A percentile compares a stretch with the other conserved stretches of the same genome.
These are phyloP conservation scores for Cairina moschata DNA, from an alignment of 2,113 vertebrate genomes.

Conservation along the genomic window DNA sequence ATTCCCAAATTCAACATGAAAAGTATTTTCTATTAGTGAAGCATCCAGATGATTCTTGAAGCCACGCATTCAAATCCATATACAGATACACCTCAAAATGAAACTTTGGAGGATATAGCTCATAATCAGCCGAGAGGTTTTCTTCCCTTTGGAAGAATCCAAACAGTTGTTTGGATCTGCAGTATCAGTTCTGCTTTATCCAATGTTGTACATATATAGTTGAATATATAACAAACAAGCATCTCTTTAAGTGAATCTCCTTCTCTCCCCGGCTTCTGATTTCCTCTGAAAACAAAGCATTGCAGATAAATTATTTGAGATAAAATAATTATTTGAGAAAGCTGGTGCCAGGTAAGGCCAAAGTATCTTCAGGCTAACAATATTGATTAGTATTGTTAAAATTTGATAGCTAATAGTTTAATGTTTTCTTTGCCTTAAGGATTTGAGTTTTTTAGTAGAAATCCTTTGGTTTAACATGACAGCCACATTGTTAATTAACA, in stretches of 20 bases:
- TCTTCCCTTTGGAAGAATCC: constrained; percentile 36
- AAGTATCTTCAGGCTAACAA: constrained; percentile 25
- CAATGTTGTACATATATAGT: background rate
- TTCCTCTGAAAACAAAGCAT: constrained; percentile 38
- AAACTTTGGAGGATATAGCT: constrained; percentile 64
- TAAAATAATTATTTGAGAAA: constrained; percentile 16
- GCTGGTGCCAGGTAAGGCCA: constrained; percentile 18
- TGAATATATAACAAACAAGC: constrained; percentile 14
- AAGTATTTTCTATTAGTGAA: background rate
- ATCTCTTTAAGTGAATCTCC: background rate
- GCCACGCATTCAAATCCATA: constrained; percentile 2
- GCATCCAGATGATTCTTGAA: constrained; percentile 45
- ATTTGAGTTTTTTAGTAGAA: background rate
- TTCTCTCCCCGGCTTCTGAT: background rate
- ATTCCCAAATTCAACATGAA: background rate
- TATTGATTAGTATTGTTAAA: constrained; percentile 57
- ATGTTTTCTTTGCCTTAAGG: background rate
- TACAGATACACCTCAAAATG: constrained; percentile 62
- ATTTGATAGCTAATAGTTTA: background rate
- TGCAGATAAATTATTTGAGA: background rate
- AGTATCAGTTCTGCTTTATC: background rate
- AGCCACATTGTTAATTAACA: constrained; percentile 28
- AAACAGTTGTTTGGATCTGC: background rate
- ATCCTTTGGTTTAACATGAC: background rate
- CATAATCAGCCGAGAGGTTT: constrained; percentile 57